Evolutionary conservation across 2,888 invertebrate species (phyloP).

Genomic region (Alcis repandata): DNA sequence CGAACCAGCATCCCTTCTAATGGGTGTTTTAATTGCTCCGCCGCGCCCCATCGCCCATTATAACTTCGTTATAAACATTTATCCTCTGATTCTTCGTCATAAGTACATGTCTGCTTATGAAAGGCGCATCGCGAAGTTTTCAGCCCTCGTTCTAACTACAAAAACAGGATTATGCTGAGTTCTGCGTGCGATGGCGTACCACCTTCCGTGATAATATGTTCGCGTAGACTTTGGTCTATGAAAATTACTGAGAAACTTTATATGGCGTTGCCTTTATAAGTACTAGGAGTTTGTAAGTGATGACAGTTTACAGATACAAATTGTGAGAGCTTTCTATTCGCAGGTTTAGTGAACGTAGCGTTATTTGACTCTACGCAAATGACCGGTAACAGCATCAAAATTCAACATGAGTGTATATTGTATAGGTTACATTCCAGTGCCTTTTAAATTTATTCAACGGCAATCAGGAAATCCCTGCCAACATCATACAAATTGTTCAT

Average conservation of each 20-base stretch:
- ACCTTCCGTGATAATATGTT: too few species aligned
- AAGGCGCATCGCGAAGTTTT: slow-evolving; percentile 19
- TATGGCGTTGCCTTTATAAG: neutral
- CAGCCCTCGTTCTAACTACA: slow-evolving; percentile 11
- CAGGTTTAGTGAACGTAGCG: too few species aligned
- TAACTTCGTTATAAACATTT: slow-evolving; percentile 46
- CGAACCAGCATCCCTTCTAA: slow-evolving; percentile 31
- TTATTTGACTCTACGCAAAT: neutral
- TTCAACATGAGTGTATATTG: slow-evolving; percentile 16
- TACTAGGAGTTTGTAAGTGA: too few species aligned
- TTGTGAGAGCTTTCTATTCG: too few species aligned
- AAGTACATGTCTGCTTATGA: slow-evolving; percentile 21
- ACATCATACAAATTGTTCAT: slow-evolving; percentile 38
- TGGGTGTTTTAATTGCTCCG: slow-evolving; percentile 44
- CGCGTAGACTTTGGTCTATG: neutral
- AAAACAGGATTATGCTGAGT: neutral
- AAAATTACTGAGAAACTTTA: neutral
- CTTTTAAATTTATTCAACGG: slow-evolving; percentile 27
- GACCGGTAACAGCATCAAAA: slow-evolving; percentile 13
- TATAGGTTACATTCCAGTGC: slow-evolving; percentile 16
- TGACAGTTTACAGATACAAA: too few species aligned
- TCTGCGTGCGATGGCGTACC: neutral
- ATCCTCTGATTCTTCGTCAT: slow-evolving; percentile 46
- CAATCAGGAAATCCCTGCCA: slow-evolving; percentile 37
- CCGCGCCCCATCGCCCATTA: slow-evolving; percentile 50